Conservation (phyloP, 1,140 invertebrate genomes). For the Metaphire vulgaris region DNA sequence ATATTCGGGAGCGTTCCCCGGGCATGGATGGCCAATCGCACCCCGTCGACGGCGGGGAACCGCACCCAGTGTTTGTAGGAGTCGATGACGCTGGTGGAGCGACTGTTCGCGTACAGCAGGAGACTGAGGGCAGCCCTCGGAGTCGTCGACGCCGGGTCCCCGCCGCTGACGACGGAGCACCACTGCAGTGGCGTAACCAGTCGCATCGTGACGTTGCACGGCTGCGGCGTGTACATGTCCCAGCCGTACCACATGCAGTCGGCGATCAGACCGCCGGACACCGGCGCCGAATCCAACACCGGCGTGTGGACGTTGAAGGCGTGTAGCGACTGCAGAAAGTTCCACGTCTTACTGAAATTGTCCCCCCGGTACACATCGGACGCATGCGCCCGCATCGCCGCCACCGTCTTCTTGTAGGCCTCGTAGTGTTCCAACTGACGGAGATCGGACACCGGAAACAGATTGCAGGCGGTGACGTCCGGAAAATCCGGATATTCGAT, state of each 20-base stretch:
- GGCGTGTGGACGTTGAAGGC: neutral
- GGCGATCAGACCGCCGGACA: neutral
- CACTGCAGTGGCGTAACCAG: neutral
- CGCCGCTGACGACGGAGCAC: neutral
- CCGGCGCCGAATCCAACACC: neutral
- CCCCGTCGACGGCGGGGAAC: too few species aligned
- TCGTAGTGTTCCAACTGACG: neutral
- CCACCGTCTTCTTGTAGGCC: neutral
- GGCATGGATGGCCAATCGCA: neutral
- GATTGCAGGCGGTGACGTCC: neutral
- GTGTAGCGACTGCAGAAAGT: neutral
- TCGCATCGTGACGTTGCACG: neutral
- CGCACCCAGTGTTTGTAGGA: neutral
- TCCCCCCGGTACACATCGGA: neutral
- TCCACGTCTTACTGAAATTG: neutral
- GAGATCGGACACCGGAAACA: neutral
- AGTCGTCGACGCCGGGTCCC: neutral
- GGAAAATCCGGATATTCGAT: neutral
- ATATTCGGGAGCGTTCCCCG: neutral
- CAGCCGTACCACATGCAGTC: neutral
- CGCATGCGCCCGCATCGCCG: neutral
- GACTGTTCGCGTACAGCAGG: neutral
- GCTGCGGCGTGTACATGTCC: neutral
- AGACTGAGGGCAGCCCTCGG: neutral
- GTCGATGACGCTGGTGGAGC: neutral